These are phyloP conservation scores for Aricia agestis DNA, from an alignment of 1,140 invertebrate genomes.

Conservation along the genomic window DNA sequence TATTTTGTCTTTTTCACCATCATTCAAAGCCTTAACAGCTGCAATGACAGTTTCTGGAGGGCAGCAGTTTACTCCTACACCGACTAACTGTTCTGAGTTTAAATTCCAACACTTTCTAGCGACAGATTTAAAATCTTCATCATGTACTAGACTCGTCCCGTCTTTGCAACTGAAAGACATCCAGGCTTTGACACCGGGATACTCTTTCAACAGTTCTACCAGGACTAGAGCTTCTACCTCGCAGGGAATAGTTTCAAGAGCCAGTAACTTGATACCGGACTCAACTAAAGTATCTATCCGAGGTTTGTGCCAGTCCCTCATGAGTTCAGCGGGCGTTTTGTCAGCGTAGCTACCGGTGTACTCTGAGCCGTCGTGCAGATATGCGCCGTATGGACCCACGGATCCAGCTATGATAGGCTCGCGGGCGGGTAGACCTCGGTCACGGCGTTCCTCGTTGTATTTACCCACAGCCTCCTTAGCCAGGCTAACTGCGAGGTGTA, in stretches of 20 bases:
- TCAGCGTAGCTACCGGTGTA: constrained; percentile 90
- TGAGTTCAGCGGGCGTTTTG: constrained; percentile 75
- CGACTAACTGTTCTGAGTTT: constrained; percentile 79
- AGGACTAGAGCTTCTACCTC: constrained; percentile 86
- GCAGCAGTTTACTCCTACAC: constrained; percentile 85
- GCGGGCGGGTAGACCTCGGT: constrained; percentile 28
- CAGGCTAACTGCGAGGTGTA: constrained; percentile 82
- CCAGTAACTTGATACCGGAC: constrained; percentile 87
- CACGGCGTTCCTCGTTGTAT: constrained; percentile 73
- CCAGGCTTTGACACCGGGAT: constrained; percentile 85
- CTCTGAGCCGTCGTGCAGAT: constrained; percentile 91
- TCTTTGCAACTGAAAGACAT: constrained; percentile 87
- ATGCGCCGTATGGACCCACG: constrained; percentile 93
- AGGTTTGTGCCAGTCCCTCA: constrained; percentile 88
- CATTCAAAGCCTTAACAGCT: constrained; percentile 73
- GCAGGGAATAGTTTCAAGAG: constrained; percentile 93
- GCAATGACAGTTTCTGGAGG: constrained; percentile 79
- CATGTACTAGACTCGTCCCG: constrained; percentile 74
- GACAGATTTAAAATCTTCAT: constrained; percentile 79
- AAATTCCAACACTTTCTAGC: constrained; percentile 74
- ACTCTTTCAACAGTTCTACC: constrained; percentile 83
- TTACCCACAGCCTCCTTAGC: constrained; percentile 79
- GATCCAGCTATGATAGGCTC: constrained; percentile 84
- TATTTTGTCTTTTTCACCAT: constrained; percentile 60
- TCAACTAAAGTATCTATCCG: constrained; percentile 85